Evolutionary conservation across 1,140 invertebrate genomes (phyloP).

Genomic region (Drosophila nigrodunni): DNA sequence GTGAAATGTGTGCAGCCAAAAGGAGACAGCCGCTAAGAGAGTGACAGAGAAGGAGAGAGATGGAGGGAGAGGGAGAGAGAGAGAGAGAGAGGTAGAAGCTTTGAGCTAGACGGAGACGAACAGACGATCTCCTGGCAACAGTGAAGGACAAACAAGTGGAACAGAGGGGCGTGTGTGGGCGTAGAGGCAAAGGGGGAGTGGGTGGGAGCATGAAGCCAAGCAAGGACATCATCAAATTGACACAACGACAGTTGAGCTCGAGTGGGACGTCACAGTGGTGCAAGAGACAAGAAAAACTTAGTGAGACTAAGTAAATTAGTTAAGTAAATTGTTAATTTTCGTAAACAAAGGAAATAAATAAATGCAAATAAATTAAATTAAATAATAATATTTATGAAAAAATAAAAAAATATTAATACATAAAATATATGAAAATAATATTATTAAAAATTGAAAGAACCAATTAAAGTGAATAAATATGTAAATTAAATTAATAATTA

Average conservation of each 20-base stretch:
- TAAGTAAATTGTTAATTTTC: no score
- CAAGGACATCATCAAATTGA: constrained; percentile 72
- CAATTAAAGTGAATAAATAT: no score
- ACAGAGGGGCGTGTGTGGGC: not conserved
- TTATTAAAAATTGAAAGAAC: not conserved
- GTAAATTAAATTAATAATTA: not conserved
- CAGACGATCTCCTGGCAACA: constrained; percentile 26
- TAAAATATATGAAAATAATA: not conserved
- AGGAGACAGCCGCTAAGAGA: not conserved
- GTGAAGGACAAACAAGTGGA: constrained; percentile 8
- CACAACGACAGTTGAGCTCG: constrained; percentile 48
- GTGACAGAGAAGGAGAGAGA: not conserved
- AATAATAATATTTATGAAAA: no score
- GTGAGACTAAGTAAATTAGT: not conserved
- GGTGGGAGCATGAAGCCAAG: constrained; percentile 42
- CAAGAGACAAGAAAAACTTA: not conserved
- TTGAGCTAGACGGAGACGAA: no score
- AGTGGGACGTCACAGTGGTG: constrained; percentile 21
- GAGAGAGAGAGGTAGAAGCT: not conserved
- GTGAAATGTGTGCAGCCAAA: constrained; percentile 59
- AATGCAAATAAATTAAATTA: no score
- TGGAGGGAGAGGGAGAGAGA: not conserved
- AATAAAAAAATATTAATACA: not conserved
- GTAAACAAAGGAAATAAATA: not conserved
- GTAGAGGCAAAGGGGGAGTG: not conserved